Base-by-base conservation (phyloP, 2,797 vertebrate genomes). In the Avahi laniger region DNA sequence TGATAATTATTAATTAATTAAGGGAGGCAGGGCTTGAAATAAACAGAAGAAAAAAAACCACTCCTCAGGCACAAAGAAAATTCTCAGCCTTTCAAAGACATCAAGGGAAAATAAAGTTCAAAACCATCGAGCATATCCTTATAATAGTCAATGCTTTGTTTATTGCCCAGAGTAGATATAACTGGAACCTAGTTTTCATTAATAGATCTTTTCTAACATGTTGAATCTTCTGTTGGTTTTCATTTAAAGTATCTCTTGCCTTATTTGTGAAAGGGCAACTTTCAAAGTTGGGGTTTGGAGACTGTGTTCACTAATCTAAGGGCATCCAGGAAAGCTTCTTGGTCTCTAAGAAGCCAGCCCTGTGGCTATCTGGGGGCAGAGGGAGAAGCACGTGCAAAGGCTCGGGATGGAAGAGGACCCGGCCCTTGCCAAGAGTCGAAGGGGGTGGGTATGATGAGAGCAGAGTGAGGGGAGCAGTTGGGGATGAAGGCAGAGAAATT, bases 1-100 rank as follows among this genome's bases (percentile, higher is more conserved):
- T 50, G 87, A 73, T 17, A 73, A 61, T 81, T 59, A 78, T 11
- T 76, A 89, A 90, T 95, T 75, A 91, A 86, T 72, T n/a, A 48
- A 81, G 22, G 22, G 30, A 30, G 30, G 12, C 6, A 43, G 54
- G 28, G 17, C 6, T 76, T 91, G n/a, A 91, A 91, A 80, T 54
- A 84, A 95, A 80, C 0, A 69, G 79, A 83, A 90, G 33, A 79
- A 79, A 59, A 93, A 26, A 91, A 88, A 91, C 48, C 26, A 78
- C 63, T 73, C 22, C 30, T 46, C 24, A 92, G 76, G 33, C 41
- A 72, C 7, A 92, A 91, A 93, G 75, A 61, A 89, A 61, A 17
- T 48, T 57, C 75, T 72, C 65, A 78, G 59, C 7, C 78, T 95
- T 96, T 94, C 28, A 38, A 93, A 87, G 80, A 86, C 14, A 91